Evolutionary conservation across 1,140 invertebrate species (phyloP).

Genomic region (Meteorus sp.): DNA sequence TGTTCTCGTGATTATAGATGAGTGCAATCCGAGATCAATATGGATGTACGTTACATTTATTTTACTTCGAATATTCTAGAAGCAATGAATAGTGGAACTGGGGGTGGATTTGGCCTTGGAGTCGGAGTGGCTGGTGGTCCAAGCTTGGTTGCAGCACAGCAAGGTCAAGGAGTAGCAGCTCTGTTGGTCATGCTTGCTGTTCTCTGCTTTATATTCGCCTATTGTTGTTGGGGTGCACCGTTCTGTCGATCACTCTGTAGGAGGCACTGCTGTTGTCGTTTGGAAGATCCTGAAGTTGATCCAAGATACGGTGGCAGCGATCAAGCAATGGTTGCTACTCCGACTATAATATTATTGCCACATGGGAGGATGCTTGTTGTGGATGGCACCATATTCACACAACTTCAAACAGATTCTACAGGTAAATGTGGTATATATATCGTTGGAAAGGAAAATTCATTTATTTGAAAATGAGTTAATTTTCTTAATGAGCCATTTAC

Average conservation of each 20-base stretch:
- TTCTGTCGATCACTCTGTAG: constrained; percentile 59
- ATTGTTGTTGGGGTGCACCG: constrained; percentile 65
- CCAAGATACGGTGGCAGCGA: constrained; percentile 38
- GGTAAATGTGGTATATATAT: constrained; percentile 33
- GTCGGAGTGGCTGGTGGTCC: constrained; percentile 41
- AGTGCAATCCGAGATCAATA: neutral
- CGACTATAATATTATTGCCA: constrained; percentile 63
- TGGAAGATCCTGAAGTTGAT: constrained; percentile 48
- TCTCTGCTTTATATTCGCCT: constrained; percentile 62
- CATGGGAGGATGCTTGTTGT: constrained; percentile 64
- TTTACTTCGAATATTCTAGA: constrained; percentile 16
- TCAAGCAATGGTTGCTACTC: constrained; percentile 52
- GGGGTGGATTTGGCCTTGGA: constrained; percentile 37
- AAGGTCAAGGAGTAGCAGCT: constrained; percentile 60
- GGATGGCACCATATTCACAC: constrained; percentile 59
- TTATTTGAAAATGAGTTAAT: neutral
- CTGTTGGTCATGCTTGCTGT: constrained; percentile 64
- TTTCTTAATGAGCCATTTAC: constrained; percentile 10
- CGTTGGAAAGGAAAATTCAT: neutral
- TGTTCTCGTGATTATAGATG: too few species aligned
- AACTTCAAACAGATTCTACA: constrained; percentile 55
- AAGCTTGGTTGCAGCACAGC: constrained; percentile 40
- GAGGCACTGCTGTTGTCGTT: constrained; percentile 54
- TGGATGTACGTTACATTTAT: neutral
- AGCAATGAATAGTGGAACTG: constrained; percentile 35